Percentiles rank a stretch among this genome's conserved stretches.
Evolutionary conservation across 2,797 vertebrate genomes (phyloP).

Genomic region (Cirrhinus mrigala): DNA sequence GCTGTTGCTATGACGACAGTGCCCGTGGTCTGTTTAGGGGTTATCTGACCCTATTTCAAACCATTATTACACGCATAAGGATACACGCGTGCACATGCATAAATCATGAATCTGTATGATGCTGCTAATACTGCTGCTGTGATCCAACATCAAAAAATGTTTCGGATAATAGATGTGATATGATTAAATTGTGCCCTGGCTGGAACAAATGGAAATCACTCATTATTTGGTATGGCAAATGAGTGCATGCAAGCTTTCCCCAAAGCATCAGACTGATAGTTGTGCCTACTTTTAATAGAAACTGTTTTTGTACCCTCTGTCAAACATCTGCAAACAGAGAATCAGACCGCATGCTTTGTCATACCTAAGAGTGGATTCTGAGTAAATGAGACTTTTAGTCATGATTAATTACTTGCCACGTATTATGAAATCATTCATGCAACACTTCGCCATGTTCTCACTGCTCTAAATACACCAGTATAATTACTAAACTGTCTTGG

Average conservation of each 20-base stretch:
- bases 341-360: background rate
- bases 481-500: conserved; percentile 48
- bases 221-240: conserved; percentile 29
- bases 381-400: conserved; percentile 53
- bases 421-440: conserved; percentile 47
- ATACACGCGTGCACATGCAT: conserved; percentile 29
- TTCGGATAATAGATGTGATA: conserved; percentile 21
- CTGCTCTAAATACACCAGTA: conserved; percentile 15
- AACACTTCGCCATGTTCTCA: conserved; percentile 29
- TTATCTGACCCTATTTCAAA: conserved; percentile 51
- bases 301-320: background rate
- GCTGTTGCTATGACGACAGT: conserved; percentile 57
- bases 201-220: conserved; percentile 34
- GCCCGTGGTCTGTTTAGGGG: conserved; percentile 47
- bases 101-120: conserved; percentile 3
- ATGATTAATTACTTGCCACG: conserved; percentile 46
- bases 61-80: conserved; percentile 35
- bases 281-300: conserved; percentile 29
- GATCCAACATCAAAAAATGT: conserved; percentile 17
- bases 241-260: background rate
- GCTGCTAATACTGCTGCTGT: conserved; percentile 14
- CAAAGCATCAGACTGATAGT: conserved; percentile 21
- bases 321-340: conserved; percentile 19
- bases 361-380: conserved; percentile 42
- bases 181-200: conserved; percentile 33